Conservation (phyloP, 2,797 vertebrate species). For the Chlorospingus semifuscus region DNA sequence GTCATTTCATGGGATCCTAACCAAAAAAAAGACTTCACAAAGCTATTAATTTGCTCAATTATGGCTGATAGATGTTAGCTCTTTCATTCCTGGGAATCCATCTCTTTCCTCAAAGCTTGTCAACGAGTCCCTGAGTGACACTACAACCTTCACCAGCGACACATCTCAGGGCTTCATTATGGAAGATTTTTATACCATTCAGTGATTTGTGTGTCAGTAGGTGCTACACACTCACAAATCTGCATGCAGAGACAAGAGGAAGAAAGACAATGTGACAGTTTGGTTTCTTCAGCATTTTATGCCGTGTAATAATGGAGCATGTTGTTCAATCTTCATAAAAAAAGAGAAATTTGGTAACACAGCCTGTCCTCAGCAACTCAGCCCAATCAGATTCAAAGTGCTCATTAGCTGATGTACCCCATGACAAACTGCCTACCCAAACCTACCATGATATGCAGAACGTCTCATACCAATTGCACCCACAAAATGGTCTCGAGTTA, state of each 20-base stretch:
- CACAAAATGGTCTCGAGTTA: not conserved
- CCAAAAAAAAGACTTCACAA: slow-evolving; percentile 12
- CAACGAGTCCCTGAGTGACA: slow-evolving; percentile 47
- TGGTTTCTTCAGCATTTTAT: not conserved
- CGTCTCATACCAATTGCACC: not conserved
- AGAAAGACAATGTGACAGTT: not conserved
- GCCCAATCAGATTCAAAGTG: not conserved
- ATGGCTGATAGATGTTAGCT: slow-evolving; percentile 44
- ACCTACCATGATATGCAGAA: not conserved
- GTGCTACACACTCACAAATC: not conserved
- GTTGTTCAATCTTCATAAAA: slow-evolving; percentile 7
- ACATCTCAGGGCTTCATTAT: not conserved
- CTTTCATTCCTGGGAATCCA: not conserved
- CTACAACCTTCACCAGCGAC: not conserved
- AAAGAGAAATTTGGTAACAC: not conserved
- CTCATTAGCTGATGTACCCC: not conserved
- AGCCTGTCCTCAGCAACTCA: not conserved
- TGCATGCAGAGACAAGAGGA: not conserved
- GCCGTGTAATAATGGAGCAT: not conserved
- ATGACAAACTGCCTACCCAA: not conserved
- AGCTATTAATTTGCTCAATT: slow-evolving; percentile 65
- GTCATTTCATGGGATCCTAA: slow-evolving; percentile 41
- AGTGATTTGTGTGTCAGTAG: slow-evolving; percentile 3
- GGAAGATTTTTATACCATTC: not conserved
- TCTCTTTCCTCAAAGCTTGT: slow-evolving; percentile 23